Percentiles rank a stretch among this genome's conserved stretches.
These are phyloP conservation scores for Eleutherodactylus coqui DNA, from an alignment of 2,797 vertebrate species.

Conservation along the genomic window DNA sequence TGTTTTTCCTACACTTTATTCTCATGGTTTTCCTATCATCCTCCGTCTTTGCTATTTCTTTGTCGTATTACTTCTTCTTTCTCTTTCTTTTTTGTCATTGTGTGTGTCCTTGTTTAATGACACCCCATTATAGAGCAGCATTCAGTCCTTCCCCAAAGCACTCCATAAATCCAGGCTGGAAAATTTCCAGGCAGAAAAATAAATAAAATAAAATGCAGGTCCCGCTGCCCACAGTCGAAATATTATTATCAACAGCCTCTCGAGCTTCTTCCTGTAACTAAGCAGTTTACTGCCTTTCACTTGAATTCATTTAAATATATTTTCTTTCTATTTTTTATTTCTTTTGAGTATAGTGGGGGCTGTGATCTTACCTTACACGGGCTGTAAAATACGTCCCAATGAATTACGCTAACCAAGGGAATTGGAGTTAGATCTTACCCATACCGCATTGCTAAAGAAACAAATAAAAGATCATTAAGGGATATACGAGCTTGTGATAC, in stretches of 20 bases:
- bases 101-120: conserved; percentile 56
- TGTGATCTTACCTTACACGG: conserved; percentile 23
- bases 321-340: conserved; percentile 25
- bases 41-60: neutral
- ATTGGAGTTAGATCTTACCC: conserved; percentile 11
- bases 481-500: neutral
- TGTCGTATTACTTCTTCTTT: neutral
- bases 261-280: conserved; percentile 49
- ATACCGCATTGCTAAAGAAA: conserved; percentile 16
- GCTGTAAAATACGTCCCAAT: neutral
- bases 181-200: conserved; percentile 40
- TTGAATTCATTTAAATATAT: conserved; percentile 54
- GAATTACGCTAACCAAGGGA: conserved; percentile 6
- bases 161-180: conserved; percentile 54
- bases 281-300: conserved; percentile 55
- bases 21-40: neutral
- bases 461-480: neutral
- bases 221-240: conserved; percentile 48
- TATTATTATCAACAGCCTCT: conserved; percentile 56
- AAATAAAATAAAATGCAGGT: conserved; percentile 54
- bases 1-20: neutral
- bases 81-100: conserved; percentile 22
- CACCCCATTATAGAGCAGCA: conserved; percentile 42
- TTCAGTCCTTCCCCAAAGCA: conserved; percentile 48
- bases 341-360: neutral